Evolutionary conservation across 2,797 vertebrate genomes (phyloP).

Genomic region (Cetoscarus ocellatus): DNA sequence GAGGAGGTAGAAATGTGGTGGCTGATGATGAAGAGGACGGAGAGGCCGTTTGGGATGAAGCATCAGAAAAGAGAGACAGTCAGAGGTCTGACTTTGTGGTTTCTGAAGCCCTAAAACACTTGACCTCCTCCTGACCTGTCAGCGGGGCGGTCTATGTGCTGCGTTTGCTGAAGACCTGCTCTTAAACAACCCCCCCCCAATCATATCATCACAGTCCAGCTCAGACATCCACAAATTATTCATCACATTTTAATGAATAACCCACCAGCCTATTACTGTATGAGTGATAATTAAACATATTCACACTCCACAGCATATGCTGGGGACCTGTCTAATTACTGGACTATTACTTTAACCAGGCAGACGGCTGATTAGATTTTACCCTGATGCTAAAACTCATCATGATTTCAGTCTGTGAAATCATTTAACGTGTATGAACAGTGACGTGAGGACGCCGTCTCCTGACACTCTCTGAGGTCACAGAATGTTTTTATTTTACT

Average conservation of each 20-base stretch:
- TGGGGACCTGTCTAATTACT: constrained; percentile 23
- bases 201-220: not conserved
- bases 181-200: not conserved
- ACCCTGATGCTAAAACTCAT: not conserved
- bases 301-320: not conserved
- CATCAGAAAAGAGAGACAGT: constrained; percentile 24
- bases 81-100: constrained; percentile 64
- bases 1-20: no score
- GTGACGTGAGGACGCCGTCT: no score
- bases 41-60: no score
- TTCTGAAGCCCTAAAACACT: constrained; percentile 48
- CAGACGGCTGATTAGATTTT: constrained; percentile 5
- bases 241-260: constrained; percentile 9
- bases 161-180: constrained; percentile 24
- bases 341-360: not conserved
- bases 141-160: constrained; percentile 38
- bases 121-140: constrained; percentile 47
- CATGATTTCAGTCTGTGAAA: not conserved
- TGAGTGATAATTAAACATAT: constrained; percentile 4
- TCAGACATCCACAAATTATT: constrained; percentile 7
- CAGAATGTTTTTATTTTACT: no score
- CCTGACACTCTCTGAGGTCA: not conserved
- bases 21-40: no score
- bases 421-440: not conserved
- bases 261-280: not conserved